Evolutionary conservation across 2,113 vertebrate species (phyloP).

Genomic region (Tenebrosternarchus preto): DNA sequence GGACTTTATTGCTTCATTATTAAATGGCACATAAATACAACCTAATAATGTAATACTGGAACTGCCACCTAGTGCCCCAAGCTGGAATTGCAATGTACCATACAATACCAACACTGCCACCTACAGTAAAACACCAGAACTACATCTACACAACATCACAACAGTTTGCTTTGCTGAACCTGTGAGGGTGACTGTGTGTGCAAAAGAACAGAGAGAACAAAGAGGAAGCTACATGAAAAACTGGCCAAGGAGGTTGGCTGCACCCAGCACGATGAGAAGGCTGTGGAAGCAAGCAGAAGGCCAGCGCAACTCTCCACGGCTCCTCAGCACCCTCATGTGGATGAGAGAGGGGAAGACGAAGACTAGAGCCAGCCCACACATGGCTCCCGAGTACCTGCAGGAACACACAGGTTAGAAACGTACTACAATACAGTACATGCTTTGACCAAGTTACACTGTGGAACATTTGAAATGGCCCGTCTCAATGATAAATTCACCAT

Average conservation of each 20-base stretch:
- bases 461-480: neutral
- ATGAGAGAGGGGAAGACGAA: slow-evolving; percentile 90
- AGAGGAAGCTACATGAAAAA: slow-evolving; percentile 83
- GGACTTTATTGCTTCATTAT: neutral
- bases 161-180: neutral
- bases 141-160: neutral
- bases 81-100: neutral
- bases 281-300: slow-evolving; percentile 79
- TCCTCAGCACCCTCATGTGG: slow-evolving; percentile 82
- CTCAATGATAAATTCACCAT: neutral
- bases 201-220: neutral
- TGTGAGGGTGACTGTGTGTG: neutral
- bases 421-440: no score
- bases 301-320: slow-evolving; percentile 79
- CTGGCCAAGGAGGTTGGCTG: slow-evolving; percentile 87
- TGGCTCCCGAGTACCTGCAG: slow-evolving; percentile 90
- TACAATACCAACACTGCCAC: neutral
- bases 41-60: neutral
- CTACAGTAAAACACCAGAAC: neutral
- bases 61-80: neutral
- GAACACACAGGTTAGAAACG: no score
- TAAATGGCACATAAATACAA: neutral
- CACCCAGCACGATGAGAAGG: slow-evolving; percentile 84
- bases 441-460: no score
- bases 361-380: slow-evolving; percentile 89